phyloP scores from a whole-genome alignment of 1,140 invertebrate species.

The Choristoneura fumiferana region DNA sequence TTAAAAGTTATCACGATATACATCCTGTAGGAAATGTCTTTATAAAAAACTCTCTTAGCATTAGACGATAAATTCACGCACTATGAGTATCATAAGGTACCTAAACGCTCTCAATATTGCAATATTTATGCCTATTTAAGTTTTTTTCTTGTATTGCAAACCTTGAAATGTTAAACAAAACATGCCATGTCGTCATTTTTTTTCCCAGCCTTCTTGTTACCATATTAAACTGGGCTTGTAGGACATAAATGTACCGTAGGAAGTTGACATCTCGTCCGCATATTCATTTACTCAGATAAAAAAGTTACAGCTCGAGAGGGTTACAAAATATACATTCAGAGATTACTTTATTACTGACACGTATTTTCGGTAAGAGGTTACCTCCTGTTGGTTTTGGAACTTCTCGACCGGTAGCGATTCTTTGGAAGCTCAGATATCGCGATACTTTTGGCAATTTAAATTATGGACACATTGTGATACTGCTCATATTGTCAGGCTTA shows the following conservation, averaged over 20 bases:
- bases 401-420: neutral
- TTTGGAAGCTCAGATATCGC: slow-evolving; percentile 1
- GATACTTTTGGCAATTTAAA: neutral
- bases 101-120: no score
- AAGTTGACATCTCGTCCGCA: slow-evolving; percentile 1
- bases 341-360: slow-evolving; percentile 14
- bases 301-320: neutral
- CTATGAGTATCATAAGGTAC: no score
- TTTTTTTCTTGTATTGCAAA: no score
- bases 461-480: neutral
- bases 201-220: no score
- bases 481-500: neutral
- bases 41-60: no score
- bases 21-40: no score
- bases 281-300: neutral
- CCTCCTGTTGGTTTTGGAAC: neutral
- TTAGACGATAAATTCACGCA: no score
- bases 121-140: no score
- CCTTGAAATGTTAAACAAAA: no score
- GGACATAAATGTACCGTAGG: slow-evolving; percentile 2
- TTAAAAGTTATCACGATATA: no score
- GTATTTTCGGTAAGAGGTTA: neutral
- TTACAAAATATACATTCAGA: slow-evolving; percentile 6
- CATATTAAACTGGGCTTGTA: no score
- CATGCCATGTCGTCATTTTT: no score